Evolutionary conservation across 2,888 invertebrate species (phyloP).

Genomic region (Sussaba pulchella): DNA sequence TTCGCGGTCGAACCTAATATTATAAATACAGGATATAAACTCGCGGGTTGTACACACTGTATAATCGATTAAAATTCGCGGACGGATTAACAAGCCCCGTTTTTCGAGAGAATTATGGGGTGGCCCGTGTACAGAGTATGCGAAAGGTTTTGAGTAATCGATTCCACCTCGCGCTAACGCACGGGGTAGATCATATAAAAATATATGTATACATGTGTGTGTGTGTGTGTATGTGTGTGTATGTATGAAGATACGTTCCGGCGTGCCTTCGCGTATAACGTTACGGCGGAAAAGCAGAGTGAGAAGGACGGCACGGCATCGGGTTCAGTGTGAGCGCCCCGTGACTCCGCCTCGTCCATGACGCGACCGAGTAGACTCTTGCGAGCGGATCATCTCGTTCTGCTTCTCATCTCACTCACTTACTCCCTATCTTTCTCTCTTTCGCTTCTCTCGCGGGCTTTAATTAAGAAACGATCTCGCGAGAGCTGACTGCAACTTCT

Average conservation of each 20-base stretch:
- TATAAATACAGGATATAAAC: constrained; percentile 46
- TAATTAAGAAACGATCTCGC: constrained; percentile 78
- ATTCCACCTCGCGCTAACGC: constrained; percentile 66
- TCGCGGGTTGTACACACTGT: constrained; percentile 31
- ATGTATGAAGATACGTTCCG: constrained; percentile 21
- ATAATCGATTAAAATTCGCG: constrained; percentile 67
- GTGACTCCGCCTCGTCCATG: constrained; percentile 67
- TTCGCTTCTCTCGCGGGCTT: constrained; percentile 70
- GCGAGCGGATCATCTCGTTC: constrained; percentile 59
- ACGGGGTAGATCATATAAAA: constrained; percentile 17
- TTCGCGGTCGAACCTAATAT: constrained; percentile 53
- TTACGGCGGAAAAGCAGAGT: constrained; percentile 59
- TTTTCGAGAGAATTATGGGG: constrained; percentile 66
- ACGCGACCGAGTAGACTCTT: constrained; percentile 51
- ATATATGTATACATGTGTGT: no score
- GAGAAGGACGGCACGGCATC: constrained; percentile 46
- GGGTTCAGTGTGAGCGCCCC: constrained; percentile 50
- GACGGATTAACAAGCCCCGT: constrained; percentile 68
- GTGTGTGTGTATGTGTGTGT: no score
- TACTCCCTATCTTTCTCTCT: constrained; percentile 46
- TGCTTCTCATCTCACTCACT: constrained; percentile 31
- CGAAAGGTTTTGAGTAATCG: constrained; percentile 68
- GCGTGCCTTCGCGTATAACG: constrained; percentile 52
- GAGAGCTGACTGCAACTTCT: constrained; percentile 67
- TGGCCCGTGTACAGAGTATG: constrained; percentile 50